Percentiles rank a stretch among this genome's conserved stretches.
Conservation (phyloP, 2,797 vertebrate species). For the Tragopan temminckii region DNA sequence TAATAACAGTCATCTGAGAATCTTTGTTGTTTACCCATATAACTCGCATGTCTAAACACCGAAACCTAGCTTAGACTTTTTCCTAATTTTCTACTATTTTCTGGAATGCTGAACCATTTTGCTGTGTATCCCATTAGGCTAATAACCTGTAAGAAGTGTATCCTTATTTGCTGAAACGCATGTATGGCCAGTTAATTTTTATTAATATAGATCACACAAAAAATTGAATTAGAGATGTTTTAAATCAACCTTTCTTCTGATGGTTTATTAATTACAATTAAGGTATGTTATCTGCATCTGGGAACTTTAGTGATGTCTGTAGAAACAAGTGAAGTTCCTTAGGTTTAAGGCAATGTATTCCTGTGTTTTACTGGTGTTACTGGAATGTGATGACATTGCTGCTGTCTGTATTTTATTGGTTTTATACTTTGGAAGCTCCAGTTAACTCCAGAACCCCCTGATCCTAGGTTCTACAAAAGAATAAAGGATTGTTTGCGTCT, state of each 20-base stretch:
- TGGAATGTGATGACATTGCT: neutral
- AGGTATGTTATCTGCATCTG: neutral
- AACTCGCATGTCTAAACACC: neutral
- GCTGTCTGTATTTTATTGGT: neutral
- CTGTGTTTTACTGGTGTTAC: neutral
- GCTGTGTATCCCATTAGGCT: neutral
- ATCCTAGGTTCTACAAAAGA: neutral
- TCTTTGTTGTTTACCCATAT: conserved; percentile 3
- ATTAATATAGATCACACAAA: neutral
- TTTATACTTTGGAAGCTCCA: neutral
- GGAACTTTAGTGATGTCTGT: neutral
- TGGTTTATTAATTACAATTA: neutral
- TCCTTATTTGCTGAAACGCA: neutral
- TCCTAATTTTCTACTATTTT: neutral
- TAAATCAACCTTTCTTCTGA: neutral
- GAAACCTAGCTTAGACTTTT: neutral
- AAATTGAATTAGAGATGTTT: neutral
- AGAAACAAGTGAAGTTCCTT: neutral
- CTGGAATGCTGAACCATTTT: neutral
- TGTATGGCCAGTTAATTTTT: neutral
- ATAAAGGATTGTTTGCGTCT: neutral
- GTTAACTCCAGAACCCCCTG: neutral
- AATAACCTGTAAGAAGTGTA: neutral
- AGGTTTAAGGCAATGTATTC: neutral
- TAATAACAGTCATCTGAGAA: neutral